Evolutionary conservation across 2,888 invertebrate genomes (phyloP), one percentile per base, ranked within the genome.

Genomic region (Orchesella flavescens): DNA sequence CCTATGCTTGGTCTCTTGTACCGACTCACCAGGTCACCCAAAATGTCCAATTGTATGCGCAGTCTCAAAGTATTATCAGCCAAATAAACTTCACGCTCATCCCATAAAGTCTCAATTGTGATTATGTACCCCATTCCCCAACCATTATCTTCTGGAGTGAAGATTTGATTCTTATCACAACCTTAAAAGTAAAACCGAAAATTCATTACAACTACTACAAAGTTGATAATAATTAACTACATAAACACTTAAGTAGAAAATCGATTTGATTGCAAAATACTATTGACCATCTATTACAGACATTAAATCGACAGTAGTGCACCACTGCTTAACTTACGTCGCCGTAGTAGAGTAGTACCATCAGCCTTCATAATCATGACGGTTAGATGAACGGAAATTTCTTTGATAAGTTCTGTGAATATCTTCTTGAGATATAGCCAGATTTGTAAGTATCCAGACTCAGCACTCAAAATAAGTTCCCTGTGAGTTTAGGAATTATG

Each of bases 111-210:
- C 63, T 84, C 82, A 24, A 86, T 84, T 7, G 80, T 80, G 12
- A 85, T 85, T 2, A 85, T 83, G 59, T 83, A 83, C 0, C 85
- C 83, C 80, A 85, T 79, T 0, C 85, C 85, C 85, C 85, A 85
- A 0, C 85, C 85, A 43, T 85, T 85, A 46, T 85, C 85, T 17
- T 83, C 85, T 10, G 85, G 78, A 7, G 83, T 85, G 46, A 85
- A 85, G 10, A 83, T 72, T 24, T 85, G 85, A 24, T 83, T 80
- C 68, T 85, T 85, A 63, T 83, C 83, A 72, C 85, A 85, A 55
- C 85, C 85, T 85, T 13, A 5, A 53, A 34, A n/a, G 10, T 10
- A 49, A 49, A 49, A 44, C 12, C 12, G 15, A 74, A 23, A 61
- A 34, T 59, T n/a, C 17, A 59, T 12, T 61, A 61, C 13, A 59